phyloP scores from a whole-genome alignment of 2,888 invertebrate species.

The Folsomia candida region DNA sequence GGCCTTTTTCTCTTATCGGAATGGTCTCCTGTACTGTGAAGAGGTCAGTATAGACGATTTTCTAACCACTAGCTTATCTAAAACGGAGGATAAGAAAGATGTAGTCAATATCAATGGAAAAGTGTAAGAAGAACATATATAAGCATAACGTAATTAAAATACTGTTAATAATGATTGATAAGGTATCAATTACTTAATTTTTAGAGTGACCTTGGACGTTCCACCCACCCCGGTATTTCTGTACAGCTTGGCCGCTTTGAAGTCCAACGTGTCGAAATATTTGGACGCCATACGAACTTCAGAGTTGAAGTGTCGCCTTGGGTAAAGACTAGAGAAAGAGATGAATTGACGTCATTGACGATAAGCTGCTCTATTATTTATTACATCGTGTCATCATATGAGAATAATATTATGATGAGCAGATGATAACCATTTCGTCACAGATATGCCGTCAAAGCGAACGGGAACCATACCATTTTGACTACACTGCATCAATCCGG shows the following conservation, averaged over 20 bases:
- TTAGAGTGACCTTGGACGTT: conserved; percentile 28
- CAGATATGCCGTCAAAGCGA: conserved; percentile 55
- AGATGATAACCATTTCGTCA: no score
- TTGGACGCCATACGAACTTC: conserved; percentile 27
- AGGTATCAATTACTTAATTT: no score
- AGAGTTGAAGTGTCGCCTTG: conserved; percentile 19
- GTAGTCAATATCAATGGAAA: conserved; percentile 23
- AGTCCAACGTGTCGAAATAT: conserved; percentile 39
- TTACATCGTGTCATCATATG: background rate
- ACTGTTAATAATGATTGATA: no score
- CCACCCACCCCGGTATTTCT: conserved; percentile 45
- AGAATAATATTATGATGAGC: no score
- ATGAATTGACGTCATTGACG: no score
- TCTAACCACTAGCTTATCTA: no score
- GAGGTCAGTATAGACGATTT: conserved; percentile 34
- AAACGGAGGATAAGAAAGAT: conserved; percentile 12
- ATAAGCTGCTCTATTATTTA: background rate
- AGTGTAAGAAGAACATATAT: no score
- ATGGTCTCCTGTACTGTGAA: conserved; percentile 44
- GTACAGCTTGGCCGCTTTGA: conserved; percentile 42
- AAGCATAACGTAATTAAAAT: no score
- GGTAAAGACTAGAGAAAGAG: no score
- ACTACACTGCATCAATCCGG: conserved; percentile 48
- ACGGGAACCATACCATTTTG: conserved; percentile 52
- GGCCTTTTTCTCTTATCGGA: no score